phyloP scores from a whole-genome alignment of 2,797 vertebrate genomes.

The Girardinus metallicus region DNA sequence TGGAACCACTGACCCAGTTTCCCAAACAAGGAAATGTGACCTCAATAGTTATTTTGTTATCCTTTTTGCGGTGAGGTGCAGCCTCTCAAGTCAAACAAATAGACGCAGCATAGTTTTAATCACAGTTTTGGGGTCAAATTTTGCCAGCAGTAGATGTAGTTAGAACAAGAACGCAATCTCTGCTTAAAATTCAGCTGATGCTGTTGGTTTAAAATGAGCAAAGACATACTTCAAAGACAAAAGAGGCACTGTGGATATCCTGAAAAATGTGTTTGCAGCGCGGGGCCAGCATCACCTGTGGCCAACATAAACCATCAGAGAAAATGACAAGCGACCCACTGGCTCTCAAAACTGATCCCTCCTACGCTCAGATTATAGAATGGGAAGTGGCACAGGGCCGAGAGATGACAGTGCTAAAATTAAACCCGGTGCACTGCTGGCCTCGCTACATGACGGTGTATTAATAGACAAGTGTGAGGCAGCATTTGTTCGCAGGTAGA shows the following conservation, averaged over 20 bases:
- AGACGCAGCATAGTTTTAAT: constrained; percentile 28
- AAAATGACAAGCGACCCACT: constrained; percentile 33
- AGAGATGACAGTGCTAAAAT: constrained; percentile 78
- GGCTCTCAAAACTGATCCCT: constrained; percentile 56
- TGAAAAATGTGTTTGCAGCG: constrained; percentile 33
- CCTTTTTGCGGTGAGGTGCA: constrained; percentile 51
- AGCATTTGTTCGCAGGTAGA: constrained; percentile 57
- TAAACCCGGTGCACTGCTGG: constrained; percentile 62
- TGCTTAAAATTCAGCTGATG: constrained; percentile 35
- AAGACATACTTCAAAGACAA: constrained; percentile 12
- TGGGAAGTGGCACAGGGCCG: constrained; percentile 60
- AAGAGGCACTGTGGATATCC: constrained; percentile 11
- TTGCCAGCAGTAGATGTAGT: constrained; percentile 13
- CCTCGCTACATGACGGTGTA: constrained; percentile 65
- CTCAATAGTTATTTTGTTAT: constrained; percentile 70
- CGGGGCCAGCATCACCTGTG: constrained; percentile 45
- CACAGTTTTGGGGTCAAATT: not conserved
- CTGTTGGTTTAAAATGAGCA: constrained; percentile 1
- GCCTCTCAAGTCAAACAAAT: constrained; percentile 58
- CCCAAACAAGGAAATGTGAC: constrained; percentile 66
- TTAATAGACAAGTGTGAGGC: constrained; percentile 75
- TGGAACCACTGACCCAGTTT: constrained; percentile 74
- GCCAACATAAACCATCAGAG: constrained; percentile 26
- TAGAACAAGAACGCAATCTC: not conserved
- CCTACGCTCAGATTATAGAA: constrained; percentile 63